Evolutionary conservation across 1,140 invertebrate species (phyloP), one percentile per base, ranked within the genome.

Genomic region (Drosophila orena): DNA sequence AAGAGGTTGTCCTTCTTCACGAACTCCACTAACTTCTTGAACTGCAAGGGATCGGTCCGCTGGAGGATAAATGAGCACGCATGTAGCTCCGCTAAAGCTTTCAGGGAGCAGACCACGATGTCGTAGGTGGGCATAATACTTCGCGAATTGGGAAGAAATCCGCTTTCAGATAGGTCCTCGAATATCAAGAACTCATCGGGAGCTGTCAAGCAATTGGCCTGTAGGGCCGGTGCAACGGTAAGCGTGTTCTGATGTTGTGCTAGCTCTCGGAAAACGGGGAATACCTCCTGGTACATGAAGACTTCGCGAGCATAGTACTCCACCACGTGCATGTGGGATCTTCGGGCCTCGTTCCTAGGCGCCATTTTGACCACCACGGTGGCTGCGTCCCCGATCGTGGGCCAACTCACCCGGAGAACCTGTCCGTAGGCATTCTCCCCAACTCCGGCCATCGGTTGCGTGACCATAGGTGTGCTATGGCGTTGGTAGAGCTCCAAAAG

Each of bases 371-470:
- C 50, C 46, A 89, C 69, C 20, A 76, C 42, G 1, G 12, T 35
- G n/a, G 15, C 15, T 10, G 43, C 68, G 17, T 55, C 27, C 11
- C 46, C 7, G 2, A 46, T 5, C 3, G 52, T 44, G n/a, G 49
- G 76, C 69, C 64, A 68, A 59, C 53, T 68, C 8, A 69, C 64
- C 17, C 77, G 73, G 7, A 86, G 42, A 38, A 89, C 73, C 43
- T 79, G 72, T 4, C 84, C 84, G 40, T 80, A 89, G 10, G 77
- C 75, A 44, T 89, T 89, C 58, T 89, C 84, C 49, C 84, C 84
- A 12, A 74, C 66, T 17, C 84, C 84, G 1, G 65, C 70, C 15
- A 81, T 69, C 0, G 81, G 62, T 47, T 75, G 59, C 17, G 53
- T 11, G 14, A 44, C 52, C 10, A 75, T 30, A 17, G 72, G 71